Conservation (phyloP, 2,888 invertebrate genomes). For the Lagria hirta region DNA sequence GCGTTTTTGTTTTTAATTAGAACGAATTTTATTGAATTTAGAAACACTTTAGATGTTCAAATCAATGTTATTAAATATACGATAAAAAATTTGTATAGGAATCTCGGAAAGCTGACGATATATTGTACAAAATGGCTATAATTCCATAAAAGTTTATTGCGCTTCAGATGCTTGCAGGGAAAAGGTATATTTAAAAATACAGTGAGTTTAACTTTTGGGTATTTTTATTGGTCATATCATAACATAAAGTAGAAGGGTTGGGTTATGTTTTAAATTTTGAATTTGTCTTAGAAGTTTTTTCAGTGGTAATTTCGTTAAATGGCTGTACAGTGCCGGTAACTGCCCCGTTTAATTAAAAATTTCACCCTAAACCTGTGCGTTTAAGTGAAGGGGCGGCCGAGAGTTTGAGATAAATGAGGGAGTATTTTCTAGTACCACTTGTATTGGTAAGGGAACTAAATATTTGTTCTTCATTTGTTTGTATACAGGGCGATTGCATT, state of each 20-base stretch:
- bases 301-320: constrained; percentile 19
- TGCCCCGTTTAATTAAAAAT: constrained; percentile 32
- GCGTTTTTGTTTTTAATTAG: background rate
- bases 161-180: constrained; percentile 11
- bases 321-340: constrained; percentile 20
- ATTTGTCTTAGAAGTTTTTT: constrained; percentile 18
- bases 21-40: background rate
- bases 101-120: constrained; percentile 20
- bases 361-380: constrained; percentile 27
- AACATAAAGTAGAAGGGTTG: constrained; percentile 35
- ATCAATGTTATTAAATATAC: too few relatives aligned
- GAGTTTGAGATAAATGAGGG: constrained; percentile 31
- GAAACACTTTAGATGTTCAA: too few relatives aligned
- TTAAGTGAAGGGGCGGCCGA: constrained; percentile 16
- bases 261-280: constrained; percentile 30
- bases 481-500: constrained; percentile 17
- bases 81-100: constrained; percentile 22
- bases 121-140: constrained; percentile 26
- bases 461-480: constrained; percentile 22
- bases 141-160: constrained; percentile 32
- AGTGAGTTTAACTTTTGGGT: constrained; percentile 17
- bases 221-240: constrained; percentile 33
- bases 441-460: constrained; percentile 16
- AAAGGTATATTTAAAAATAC: constrained; percentile 31
- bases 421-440: constrained; percentile 31